These are phyloP conservation scores for Mythimna loreyi DNA, from an alignment of 2,888 invertebrate genomes.

Conservation along the genomic window DNA sequence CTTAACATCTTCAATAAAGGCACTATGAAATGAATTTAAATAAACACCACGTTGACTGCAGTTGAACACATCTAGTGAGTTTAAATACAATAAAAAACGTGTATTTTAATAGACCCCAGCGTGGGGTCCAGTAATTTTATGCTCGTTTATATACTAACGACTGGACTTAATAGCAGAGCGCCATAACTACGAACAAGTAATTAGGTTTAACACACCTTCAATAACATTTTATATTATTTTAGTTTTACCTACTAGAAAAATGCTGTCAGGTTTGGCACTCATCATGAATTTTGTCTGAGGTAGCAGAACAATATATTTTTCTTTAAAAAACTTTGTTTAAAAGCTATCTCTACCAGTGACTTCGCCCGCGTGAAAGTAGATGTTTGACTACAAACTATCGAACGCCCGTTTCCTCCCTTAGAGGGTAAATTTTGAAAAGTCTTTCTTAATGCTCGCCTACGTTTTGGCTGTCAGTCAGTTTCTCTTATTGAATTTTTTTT, in stretches of 20 bases:
- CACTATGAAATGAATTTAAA: slow-evolving; percentile 70
- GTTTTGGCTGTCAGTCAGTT: no score
- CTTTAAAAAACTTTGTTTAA: no score
- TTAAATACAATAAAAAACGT: slow-evolving; percentile 74
- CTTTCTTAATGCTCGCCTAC: no score
- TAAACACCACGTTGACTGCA: slow-evolving; percentile 71
- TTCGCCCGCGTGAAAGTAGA: no score
- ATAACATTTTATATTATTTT: slow-evolving; percentile 6
- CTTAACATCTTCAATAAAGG: slow-evolving; percentile 19
- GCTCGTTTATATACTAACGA: slow-evolving; percentile 75
- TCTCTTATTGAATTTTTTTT: no score
- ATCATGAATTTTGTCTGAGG: not conserved
- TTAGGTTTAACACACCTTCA: slow-evolving; percentile 52
- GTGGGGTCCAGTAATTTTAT: slow-evolving; percentile 79
- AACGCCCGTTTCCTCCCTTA: no score
- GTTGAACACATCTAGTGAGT: slow-evolving; percentile 66
- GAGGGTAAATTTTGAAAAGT: no score
- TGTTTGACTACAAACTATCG: no score
- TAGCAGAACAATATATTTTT: not conserved
- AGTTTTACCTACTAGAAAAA: slow-evolving; percentile 13
- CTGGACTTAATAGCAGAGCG: slow-evolving; percentile 72
- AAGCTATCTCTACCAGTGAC: no score
- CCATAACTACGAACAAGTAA: slow-evolving; percentile 50
- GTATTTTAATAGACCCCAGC: slow-evolving; percentile 79
- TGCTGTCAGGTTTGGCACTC: slow-evolving; percentile 21